phyloP scores from a whole-genome alignment of 2,113 vertebrate genomes.

The Cynopterus brachyotis region DNA sequence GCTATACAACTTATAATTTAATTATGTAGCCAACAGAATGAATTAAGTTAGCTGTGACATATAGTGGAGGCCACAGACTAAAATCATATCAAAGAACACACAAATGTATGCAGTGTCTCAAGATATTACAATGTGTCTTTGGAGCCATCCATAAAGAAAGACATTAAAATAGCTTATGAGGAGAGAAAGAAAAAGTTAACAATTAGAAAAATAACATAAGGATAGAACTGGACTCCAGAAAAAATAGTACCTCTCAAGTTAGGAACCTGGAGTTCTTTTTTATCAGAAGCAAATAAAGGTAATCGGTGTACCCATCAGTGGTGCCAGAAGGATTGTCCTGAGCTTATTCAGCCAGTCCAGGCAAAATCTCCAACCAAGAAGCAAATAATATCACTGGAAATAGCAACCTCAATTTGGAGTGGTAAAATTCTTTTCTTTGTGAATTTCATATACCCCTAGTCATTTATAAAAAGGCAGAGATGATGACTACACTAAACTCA shows the following conservation, averaged over 20 bases:
- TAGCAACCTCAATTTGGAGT: neutral
- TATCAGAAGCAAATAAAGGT: neutral
- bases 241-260: neutral
- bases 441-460: neutral
- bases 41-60: neutral
- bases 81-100: neutral
- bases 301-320: neutral
- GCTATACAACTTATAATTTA: neutral
- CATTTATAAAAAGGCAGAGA: neutral
- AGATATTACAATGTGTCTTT: neutral
- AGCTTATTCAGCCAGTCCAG: accelerated
- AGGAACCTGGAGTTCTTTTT: neutral
- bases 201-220: neutral
- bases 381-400: neutral
- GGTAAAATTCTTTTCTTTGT: neutral
- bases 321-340: neutral
- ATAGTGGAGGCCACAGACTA: neutral
- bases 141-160: neutral
- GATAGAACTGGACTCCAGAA: neutral
- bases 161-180: neutral
- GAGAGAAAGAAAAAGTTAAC: neutral
- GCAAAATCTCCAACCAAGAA: neutral
- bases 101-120: neutral
- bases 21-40: neutral
- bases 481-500: neutral